Percentiles rank a stretch among this genome's conserved stretches.
Evolutionary conservation across 2,797 vertebrate species (phyloP).

Genomic region (Sphaeramia orbicularis): DNA sequence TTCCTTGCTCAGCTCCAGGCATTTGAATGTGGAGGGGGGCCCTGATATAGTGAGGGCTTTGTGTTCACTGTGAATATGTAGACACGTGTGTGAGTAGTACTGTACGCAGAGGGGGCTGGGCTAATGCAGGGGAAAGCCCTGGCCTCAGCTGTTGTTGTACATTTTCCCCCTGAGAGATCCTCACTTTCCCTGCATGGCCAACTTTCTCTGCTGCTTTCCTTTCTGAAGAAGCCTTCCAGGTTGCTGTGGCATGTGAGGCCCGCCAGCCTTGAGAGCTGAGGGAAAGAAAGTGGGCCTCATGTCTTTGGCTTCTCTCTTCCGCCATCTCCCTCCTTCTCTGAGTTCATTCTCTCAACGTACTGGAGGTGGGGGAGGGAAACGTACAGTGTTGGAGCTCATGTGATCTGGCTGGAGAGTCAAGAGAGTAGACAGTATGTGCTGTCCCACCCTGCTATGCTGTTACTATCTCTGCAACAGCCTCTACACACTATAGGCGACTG

Average conservation of each 20-base stretch:
- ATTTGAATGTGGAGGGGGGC: constrained; percentile 63
- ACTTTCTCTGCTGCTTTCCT: constrained; percentile 50
- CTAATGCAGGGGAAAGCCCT: constrained; percentile 71
- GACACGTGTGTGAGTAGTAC: constrained; percentile 59
- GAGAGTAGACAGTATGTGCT: constrained; percentile 42
- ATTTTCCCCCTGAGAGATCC: constrained; percentile 55
- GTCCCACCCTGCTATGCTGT: constrained; percentile 56
- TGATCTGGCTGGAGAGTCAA: constrained; percentile 67
- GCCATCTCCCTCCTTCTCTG: constrained; percentile 53
- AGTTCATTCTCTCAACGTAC: constrained; percentile 35
- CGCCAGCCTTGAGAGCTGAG: constrained; percentile 30
- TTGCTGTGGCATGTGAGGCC: constrained; percentile 37
- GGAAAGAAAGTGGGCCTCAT: constrained; percentile 59
- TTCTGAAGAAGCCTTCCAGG: constrained; percentile 55
- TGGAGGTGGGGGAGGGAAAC: constrained; percentile 64
- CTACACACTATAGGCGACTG: constrained; percentile 5
- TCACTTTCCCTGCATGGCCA: constrained; percentile 52
- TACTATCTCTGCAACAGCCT: constrained; percentile 25
- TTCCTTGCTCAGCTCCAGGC: constrained; percentile 57
- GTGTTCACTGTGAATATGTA: constrained; percentile 66
- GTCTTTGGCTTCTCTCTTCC: constrained; percentile 51
- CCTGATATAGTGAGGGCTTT: constrained; percentile 67
- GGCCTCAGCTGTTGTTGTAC: constrained; percentile 77
- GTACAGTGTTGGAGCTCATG: constrained; percentile 70
- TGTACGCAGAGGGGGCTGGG: constrained; percentile 59